Percentiles rank a stretch among this genome's conserved stretches.
Conservation (phyloP, 2,113 vertebrate genomes). For the Paradoxurus hermaphroditus region DNA sequence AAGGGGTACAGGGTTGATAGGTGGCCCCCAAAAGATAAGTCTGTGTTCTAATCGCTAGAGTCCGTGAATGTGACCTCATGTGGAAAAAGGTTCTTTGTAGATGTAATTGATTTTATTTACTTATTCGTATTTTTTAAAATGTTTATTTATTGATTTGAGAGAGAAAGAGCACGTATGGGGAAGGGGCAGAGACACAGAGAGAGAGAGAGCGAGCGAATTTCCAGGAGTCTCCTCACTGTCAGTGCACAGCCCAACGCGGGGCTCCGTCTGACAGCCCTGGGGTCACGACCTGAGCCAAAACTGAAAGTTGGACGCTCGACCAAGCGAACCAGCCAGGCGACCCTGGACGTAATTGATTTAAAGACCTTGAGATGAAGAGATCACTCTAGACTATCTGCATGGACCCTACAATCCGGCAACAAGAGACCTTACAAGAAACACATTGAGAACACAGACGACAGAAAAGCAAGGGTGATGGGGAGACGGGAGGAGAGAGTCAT, state of each 20-base stretch:
- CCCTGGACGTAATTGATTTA: not conserved
- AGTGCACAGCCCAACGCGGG: too few relatives aligned
- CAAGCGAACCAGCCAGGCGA: too few relatives aligned
- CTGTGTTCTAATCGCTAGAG: not conserved
- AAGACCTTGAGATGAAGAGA: not conserved
- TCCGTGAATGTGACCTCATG: not conserved
- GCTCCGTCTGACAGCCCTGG: too few relatives aligned
- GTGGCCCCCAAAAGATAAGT: fast-evolving
- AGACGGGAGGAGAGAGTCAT: not conserved
- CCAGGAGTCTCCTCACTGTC: too few relatives aligned
- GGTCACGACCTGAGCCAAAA: too few relatives aligned
- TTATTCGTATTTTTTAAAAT: too few relatives aligned
- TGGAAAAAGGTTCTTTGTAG: not conserved
- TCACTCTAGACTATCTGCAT: not conserved
- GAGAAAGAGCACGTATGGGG: too few relatives aligned
- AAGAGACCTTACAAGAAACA: not conserved
- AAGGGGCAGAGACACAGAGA: too few relatives aligned
- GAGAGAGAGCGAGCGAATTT: too few relatives aligned
- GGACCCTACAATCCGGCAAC: not conserved
- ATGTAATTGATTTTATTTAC: not conserved
- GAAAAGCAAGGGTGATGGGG: not conserved
- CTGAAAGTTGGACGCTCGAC: too few relatives aligned
- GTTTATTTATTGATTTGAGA: too few relatives aligned
- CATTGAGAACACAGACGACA: not conserved
- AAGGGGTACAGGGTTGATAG: not conserved